These are phyloP conservation scores for Silurus glanis DNA, from an alignment of 2,113 vertebrate genomes.

Conservation along the genomic window DNA sequence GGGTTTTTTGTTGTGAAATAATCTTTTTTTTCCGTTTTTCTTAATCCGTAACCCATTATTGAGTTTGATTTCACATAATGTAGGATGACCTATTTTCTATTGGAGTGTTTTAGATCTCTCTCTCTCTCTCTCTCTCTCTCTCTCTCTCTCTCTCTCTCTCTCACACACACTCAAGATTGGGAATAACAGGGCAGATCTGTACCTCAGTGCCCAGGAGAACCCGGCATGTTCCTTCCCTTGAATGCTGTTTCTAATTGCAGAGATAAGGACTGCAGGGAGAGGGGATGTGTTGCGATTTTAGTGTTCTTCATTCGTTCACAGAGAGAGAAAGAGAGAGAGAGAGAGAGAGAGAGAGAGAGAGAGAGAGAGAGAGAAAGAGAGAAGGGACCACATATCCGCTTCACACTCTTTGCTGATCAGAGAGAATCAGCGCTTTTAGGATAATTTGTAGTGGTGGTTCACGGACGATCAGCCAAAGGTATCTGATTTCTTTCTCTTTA, in stretches of 20 bases:
- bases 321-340: background rate
- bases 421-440: background rate
- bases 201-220: conserved; percentile 54
- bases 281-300: conserved; percentile 39
- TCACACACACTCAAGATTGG: conserved; percentile 18
- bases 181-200: conserved; percentile 35
- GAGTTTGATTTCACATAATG: background rate
- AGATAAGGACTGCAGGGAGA: conserved; percentile 54
- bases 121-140: conserved; percentile 17
- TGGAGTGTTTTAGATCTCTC: background rate
- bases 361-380: conserved; percentile 22
- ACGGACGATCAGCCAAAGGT: conserved; percentile 14
- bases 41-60: background rate
- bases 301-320: background rate
- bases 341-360: conserved; percentile 7
- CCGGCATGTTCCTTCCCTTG: conserved; percentile 51
- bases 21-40: too few species aligned
- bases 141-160: conserved; percentile 29
- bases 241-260: conserved; percentile 59
- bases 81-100: background rate
- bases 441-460: background rate
- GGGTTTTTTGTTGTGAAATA: background rate
- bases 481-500: conserved; percentile 13
- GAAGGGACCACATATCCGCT: background rate
- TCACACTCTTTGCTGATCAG: background rate